Evolutionary conservation across 2,797 vertebrate species (phyloP).

Genomic region (Propithecus perrieri): DNA sequence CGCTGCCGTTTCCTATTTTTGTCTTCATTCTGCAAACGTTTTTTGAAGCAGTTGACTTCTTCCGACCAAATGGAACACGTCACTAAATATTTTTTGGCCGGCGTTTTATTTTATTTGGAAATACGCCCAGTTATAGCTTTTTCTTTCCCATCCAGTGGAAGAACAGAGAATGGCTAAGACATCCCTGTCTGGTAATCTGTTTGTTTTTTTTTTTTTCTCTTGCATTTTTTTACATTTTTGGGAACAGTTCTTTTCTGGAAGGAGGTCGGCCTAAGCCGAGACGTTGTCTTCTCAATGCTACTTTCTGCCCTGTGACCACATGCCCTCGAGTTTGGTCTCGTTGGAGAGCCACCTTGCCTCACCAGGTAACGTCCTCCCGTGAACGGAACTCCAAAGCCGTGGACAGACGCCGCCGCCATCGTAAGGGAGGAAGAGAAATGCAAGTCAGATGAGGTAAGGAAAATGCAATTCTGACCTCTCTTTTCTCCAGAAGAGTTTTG

Average conservation of each 20-base stretch:
- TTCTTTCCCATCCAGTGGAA: fast-evolving
- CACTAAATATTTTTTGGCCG: background rate
- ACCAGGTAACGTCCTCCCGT: background rate
- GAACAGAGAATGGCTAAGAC: no score
- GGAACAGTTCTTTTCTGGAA: background rate
- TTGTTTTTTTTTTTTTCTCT: background rate
- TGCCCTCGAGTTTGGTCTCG: fast-evolving
- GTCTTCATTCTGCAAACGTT: background rate
- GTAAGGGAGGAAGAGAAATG: background rate
- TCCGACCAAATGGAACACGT: no score
- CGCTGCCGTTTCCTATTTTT: fast-evolving
- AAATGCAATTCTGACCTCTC: background rate
- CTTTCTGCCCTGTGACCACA: background rate
- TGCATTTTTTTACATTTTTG: no score
- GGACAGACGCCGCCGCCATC: fast-evolving
- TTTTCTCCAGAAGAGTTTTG: background rate
- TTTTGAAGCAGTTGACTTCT: background rate
- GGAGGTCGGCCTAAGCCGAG: fast-evolving
- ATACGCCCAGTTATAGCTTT: background rate
- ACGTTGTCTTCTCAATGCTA: fast-evolving
- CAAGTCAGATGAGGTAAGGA: background rate
- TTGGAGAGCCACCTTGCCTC: no score
- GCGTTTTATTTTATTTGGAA: background rate
- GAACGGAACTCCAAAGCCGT: no score
- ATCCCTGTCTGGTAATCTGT: background rate